These are phyloP conservation scores for Tuberolachnus salignus DNA, from an alignment of 2,888 invertebrate species.

Conservation along the genomic window DNA sequence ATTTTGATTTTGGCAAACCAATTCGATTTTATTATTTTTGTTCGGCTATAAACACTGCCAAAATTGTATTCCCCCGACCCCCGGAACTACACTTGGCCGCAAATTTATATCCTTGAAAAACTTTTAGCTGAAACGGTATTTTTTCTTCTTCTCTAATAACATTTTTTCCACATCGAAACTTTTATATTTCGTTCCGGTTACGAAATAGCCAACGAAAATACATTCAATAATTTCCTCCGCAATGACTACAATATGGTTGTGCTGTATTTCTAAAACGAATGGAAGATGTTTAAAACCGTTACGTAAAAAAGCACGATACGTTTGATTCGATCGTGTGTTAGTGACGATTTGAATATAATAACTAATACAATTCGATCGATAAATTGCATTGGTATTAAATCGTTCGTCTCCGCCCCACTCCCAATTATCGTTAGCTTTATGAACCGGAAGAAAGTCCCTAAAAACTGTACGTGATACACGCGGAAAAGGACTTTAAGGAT, in stretches of 20 bases:
- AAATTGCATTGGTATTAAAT: too few relatives aligned
- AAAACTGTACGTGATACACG: background rate
- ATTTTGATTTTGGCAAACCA: constrained; percentile 3
- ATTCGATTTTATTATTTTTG: background rate
- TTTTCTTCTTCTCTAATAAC: background rate
- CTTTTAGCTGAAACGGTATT: background rate
- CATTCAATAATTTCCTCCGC: background rate
- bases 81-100: background rate
- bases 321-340: too few relatives aligned
- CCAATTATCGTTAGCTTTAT: background rate
- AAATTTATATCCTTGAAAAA: constrained; percentile 6
- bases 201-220: background rate
- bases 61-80: background rate
- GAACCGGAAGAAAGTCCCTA: background rate
- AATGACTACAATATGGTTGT: background rate
- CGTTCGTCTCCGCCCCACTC: background rate
- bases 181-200: background rate
- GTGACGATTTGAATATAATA: too few relatives aligned
- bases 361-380: too few relatives aligned
- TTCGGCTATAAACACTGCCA: background rate
- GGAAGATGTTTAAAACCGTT: too few relatives aligned
- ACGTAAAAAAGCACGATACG: too few relatives aligned
- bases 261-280: too few relatives aligned
- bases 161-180: background rate
- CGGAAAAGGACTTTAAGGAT: constrained; percentile 1